Evolutionary conservation across 2,113 vertebrate genomes (phyloP), one percentile per base, ranked within the genome.

Genomic region (Pygoscelis antarcticus): DNA sequence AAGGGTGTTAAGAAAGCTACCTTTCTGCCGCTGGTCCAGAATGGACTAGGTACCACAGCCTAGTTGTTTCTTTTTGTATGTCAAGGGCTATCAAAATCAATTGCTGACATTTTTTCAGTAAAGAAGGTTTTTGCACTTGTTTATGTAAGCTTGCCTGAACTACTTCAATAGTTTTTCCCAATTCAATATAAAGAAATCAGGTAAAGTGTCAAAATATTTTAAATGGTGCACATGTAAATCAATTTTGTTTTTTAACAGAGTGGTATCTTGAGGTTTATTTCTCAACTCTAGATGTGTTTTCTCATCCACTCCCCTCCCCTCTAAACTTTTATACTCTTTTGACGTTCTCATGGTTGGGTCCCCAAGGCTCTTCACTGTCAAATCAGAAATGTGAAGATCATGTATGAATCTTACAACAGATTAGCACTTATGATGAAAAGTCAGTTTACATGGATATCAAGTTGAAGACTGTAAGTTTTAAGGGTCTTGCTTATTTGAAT

Each of bases 31-130:
- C 23, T 71, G 27, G 23, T 54, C 52, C 38, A 54, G 52, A 81
- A 83, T 0, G 6, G 23, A 54, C 7, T 8, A 71, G 6, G 8
- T 70, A 49, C 4, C 0, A 0, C 6, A 44, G 27, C 3, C 9
- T 30, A 44, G 8, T 32, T 60, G 16, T 23, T 83, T 36, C 7
- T 8, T 52, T 74, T 46, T 58, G 8, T 25, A 40, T n/a, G 26
- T 29, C 32, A 76, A 26, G 5, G 11, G 3, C 3, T 76, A 40
- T 14, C 13, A 49, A 62, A 66, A 3, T 32, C 54, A 38, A 44
- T 16, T 51, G 18, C 11, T 29, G 7, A 23, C 0, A 11, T 76
- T 65, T 70, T 61, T 91, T 23, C 34, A n/a, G 20, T 25, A 57
- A n/a, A 51, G 12, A 32, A 78, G 3, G 6, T 25, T 76, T 79